Evolutionary conservation across 2,113 vertebrate genomes (phyloP).

Genomic region (Lampris incognitus): DNA sequence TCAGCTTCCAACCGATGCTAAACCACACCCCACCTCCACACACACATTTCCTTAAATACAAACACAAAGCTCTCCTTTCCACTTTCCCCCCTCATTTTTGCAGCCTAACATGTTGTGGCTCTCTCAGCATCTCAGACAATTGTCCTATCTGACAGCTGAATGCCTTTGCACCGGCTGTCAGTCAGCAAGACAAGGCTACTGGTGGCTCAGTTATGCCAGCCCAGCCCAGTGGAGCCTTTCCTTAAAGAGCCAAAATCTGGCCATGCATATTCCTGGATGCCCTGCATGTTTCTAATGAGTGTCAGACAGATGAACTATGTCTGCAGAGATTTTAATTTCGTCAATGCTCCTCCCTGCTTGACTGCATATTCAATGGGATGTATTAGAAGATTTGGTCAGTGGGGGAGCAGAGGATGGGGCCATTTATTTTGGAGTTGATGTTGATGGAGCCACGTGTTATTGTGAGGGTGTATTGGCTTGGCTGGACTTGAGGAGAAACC

Average conservation of each 20-base stretch:
- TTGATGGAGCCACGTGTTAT: conserved; percentile 39
- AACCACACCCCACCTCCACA: too few relatives aligned
- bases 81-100: conserved; percentile 21
- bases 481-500: conserved; percentile 47
- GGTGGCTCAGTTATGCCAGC: conserved; percentile 21
- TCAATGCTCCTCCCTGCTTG: neutral
- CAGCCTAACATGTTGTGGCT: conserved; percentile 59
- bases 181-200: conserved; percentile 17
- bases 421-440: conserved; percentile 47
- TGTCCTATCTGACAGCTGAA: conserved; percentile 55
- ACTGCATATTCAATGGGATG: neutral
- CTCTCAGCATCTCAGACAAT: conserved; percentile 43
- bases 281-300: conserved; percentile 29
- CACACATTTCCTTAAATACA: neutral
- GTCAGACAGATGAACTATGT: neutral
- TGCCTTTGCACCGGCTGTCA: conserved; percentile 64
- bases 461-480: conserved; percentile 21
- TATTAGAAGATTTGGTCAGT: conserved; percentile 29
- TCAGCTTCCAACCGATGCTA: too few relatives aligned
- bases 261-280: conserved; percentile 21
- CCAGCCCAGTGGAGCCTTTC: conserved; percentile 22
- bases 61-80: conserved; percentile 26
- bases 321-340: conserved; percentile 6
- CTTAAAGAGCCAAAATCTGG: neutral
- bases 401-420: conserved; percentile 5